phyloP scores from a whole-genome alignment of 2,888 invertebrate species.

The Drosophila mercatorum region DNA sequence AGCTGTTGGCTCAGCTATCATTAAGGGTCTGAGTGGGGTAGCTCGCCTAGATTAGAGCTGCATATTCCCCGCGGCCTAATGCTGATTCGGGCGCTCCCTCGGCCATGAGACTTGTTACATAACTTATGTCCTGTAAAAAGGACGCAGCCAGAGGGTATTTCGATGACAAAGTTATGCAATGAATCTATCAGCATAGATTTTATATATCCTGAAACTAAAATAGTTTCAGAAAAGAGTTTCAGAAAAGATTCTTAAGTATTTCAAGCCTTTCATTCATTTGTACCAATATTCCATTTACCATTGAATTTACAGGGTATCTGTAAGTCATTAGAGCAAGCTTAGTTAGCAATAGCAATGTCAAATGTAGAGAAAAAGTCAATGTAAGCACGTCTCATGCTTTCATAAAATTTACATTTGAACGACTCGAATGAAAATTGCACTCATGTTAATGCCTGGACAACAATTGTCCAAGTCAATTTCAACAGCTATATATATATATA shows the following conservation, averaged over 20 bases:
- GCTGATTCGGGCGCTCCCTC: constrained; percentile 1
- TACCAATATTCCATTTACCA: neutral
- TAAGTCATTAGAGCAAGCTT: neutral
- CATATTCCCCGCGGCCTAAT: constrained; percentile 13
- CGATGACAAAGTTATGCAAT: neutral
- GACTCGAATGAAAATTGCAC: constrained; percentile 65
- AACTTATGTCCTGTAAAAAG: constrained; percentile 4
- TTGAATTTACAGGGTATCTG: neutral
- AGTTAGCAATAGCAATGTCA: constrained; percentile 7
- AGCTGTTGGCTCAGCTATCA: constrained; percentile 9
- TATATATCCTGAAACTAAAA: too few relatives aligned
- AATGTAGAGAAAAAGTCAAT: constrained; percentile 19
- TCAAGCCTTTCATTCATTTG: neutral
- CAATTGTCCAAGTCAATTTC: constrained; percentile 46
- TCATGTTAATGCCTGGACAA: constrained; percentile 54
- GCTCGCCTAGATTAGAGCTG: constrained; percentile 11
- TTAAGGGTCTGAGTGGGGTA: constrained; percentile 20
- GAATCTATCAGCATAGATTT: too few relatives aligned
- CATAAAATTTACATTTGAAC: constrained; percentile 75
- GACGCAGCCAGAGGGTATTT: neutral
- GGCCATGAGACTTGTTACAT: constrained; percentile 24
- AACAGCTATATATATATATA: neutral
- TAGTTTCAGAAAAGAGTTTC: too few relatives aligned
- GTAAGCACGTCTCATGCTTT: constrained; percentile 60
- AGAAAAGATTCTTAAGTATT: too few relatives aligned